Percentiles rank a stretch among this genome's conserved stretches.
phyloP scores from a whole-genome alignment of 2,797 vertebrate genomes.

The Paguma larvata region DNA sequence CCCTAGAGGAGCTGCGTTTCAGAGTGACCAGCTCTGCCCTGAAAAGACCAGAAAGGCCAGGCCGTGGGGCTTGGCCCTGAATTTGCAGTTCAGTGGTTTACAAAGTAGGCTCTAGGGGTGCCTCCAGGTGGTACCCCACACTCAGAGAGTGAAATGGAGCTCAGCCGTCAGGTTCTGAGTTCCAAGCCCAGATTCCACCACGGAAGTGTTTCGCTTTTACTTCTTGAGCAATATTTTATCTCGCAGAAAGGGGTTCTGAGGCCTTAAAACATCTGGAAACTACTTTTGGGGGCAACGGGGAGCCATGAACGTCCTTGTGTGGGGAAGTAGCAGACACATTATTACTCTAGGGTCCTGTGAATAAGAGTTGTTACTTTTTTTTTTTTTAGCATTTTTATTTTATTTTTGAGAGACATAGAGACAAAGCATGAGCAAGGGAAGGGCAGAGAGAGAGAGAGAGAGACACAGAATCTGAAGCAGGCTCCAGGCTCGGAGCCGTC shows the following conservation, averaged over 20 bases:
- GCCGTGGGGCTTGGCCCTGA: not conserved
- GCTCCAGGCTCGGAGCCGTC: too few relatives aligned
- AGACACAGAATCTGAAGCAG: too few relatives aligned
- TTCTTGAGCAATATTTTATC: conserved; percentile 38
- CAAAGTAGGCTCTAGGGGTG: not conserved
- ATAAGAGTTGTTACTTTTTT: not conserved
- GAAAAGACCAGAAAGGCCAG: not conserved
- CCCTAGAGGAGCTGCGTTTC: not conserved
- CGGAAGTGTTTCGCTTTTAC: not conserved
- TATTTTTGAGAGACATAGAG: too few relatives aligned
- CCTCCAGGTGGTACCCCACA: not conserved
- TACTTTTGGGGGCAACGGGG: not conserved
- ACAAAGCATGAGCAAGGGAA: too few relatives aligned
- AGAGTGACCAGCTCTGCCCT: not conserved
- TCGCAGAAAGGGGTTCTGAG: not conserved
- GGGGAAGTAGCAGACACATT: not conserved
- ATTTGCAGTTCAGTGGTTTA: conserved; percentile 43
- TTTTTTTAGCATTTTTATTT: too few relatives aligned
- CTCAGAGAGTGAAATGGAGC: not conserved
- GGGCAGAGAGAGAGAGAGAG: too few relatives aligned
- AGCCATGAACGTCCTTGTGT: not conserved
- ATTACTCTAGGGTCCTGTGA: not conserved
- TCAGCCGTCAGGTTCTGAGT: not conserved
- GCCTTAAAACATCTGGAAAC: conserved; percentile 30
- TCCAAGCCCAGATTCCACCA: not conserved